Percentiles rank a stretch among this genome's conserved stretches.
Conservation (phyloP, 2,888 invertebrate genomes). For the Chrysina gloriosa region DNA sequence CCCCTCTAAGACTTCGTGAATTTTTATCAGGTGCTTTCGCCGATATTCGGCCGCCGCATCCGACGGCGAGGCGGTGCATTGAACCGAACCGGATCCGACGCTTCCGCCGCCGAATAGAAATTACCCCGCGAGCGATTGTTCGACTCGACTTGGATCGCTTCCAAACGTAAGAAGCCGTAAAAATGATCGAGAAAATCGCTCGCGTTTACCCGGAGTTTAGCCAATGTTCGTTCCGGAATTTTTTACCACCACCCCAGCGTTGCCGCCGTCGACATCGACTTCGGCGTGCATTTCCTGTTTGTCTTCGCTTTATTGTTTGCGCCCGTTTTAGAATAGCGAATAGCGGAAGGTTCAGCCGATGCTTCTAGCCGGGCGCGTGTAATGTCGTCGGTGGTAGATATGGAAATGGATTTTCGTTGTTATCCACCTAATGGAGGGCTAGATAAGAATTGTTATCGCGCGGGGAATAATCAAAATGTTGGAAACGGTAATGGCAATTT, state of each 20-base stretch:
- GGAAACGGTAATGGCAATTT: too few relatives aligned
- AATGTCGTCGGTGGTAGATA: too few relatives aligned
- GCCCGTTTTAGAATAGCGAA: too few relatives aligned
- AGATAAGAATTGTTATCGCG: too few relatives aligned
- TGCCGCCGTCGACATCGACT: neutral
- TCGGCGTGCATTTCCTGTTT: constrained; percentile 21
- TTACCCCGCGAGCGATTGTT: neutral
- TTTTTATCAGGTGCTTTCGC: constrained; percentile 14
- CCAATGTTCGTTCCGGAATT: constrained; percentile 23
- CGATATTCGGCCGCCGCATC: neutral
- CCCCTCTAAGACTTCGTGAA: neutral
- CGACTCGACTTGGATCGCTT: constrained; percentile 22
- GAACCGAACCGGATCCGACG: constrained; percentile 5
- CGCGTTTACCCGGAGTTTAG: constrained; percentile 31
- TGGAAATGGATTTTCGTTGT: too few relatives aligned
- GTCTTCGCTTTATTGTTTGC: constrained; percentile 5
- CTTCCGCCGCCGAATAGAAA: neutral
- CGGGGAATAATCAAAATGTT: too few relatives aligned
- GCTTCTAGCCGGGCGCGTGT: too few relatives aligned
- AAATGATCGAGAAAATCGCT: constrained; percentile 20
- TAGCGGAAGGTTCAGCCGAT: too few relatives aligned
- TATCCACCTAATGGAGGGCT: too few relatives aligned
- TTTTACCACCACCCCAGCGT: neutral
- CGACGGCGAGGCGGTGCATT: constrained; percentile 19
- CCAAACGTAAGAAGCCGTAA: constrained; percentile 31